Base-by-base conservation (phyloP, 2,113 vertebrate genomes). In the Salvelinus sp. region DNA sequence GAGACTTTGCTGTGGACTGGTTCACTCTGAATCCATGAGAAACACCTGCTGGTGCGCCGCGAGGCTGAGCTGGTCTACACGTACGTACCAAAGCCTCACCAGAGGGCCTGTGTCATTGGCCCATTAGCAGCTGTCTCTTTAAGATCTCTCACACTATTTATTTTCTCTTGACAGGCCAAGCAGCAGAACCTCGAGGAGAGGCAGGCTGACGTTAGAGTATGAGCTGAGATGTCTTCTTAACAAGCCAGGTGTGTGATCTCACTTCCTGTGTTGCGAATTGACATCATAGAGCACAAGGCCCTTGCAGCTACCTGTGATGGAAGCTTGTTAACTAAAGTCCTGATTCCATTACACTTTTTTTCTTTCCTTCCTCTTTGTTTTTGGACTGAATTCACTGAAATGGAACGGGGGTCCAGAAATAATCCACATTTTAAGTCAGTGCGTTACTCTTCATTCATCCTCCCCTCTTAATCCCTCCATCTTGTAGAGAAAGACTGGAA, bases 1-100 rank as follows among this genome's bases (percentile, higher is more conserved):
- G 97, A 99, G 33, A 90, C 79, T 82, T 86, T 99, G 81, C 89
- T 99, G 96, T 98, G 65, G 98, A 98, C 86, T 99, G 98, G 98
- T 99, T 99, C 91, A 97, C 94, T 73, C 94, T 99, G 68, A 99
- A 99, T 99, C 87, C 97, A 99, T 0, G 96, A 99, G 88, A 99
- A 99, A 86, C 97, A 99, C 79, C 92, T 97, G 80, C 91, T 99
- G 72, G 96, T 99, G 58, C 93, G 98, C 25, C 90, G 96, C 0
- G 98, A 99, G 81, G 97, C 97, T 0, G 98, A 98, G 89, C 96
- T 99, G 75, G 96, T 99, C 76, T 99, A 99, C 73, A 95, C 96
- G 98, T 99, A 87, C 94, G 98, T 93, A 54, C 67, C 2, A 25
- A 1, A 33, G 14, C 50, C 16, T 54, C 50, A 50, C 13, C 13